Base-by-base conservation (phyloP, 2,797 vertebrate species). In the Pampus argenteus region DNA sequence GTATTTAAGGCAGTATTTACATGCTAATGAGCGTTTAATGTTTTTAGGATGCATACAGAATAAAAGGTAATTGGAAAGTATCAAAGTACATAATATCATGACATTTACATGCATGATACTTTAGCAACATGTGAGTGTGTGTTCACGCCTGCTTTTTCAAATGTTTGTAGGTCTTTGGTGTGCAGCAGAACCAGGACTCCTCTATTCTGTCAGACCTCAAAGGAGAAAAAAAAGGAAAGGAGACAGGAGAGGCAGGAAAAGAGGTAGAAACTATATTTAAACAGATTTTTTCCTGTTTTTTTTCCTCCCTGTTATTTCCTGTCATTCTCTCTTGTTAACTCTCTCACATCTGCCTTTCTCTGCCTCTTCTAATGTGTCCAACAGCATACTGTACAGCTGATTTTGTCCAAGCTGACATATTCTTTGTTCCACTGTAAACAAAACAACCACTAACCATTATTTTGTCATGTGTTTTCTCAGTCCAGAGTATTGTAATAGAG, bases 91-190 rank as follows among this genome's bases (percentile, higher is more conserved):
- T 55, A 68, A 58, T 61, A 18, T 2, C 2, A 25, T 38, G 42
- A 23, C 4, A 52, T 49, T 58, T 64, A 28, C 29, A 50, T 54
- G 3, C 9, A 31, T 36, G 65, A 20, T 34, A 38, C 15, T 28
- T 63, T 9, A 59, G 13, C 9, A 25, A 59, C 26, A 48, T 40
- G 11, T 29, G 15, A 52, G 15, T 6, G 28, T 0, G 59, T 62
- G 25, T 66, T 55, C 18, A 8, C 4, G 67, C 2, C 3, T 76
- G 38, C 20, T 81, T 70, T 78, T 76, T 74, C 2, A 52, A 58
- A 71, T 34, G 10, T 71, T 48, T 90, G 75, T 92, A 99, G 97
- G 97, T 99, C 80, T 98, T 99, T 92, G 97, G 97, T 87, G 95
- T 98, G 89, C 95, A 97, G 94, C 96, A 93, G 88, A 95, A 95